phyloP scores from a whole-genome alignment of 1,140 invertebrate species.

The Aleiodes sp. region DNA sequence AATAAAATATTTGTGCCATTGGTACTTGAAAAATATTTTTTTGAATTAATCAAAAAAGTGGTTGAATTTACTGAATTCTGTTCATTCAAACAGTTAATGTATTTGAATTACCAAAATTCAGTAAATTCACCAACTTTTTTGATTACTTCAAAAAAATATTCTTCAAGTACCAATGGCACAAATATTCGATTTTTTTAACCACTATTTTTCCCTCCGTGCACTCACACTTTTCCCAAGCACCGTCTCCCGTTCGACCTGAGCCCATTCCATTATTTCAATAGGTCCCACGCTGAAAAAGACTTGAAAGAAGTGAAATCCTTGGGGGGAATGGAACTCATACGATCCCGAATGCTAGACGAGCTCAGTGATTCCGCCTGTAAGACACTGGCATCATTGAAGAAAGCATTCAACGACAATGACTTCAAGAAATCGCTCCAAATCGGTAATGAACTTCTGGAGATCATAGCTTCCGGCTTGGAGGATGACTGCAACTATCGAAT shows the following conservation, averaged over 20 bases:
- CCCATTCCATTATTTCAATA: conserved; percentile 7
- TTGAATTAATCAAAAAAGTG: no score
- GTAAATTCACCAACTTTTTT: no score
- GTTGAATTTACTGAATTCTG: no score
- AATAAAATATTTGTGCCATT: no score
- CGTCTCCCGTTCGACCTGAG: neutral
- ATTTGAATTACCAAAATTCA: no score
- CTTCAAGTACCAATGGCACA: no score
- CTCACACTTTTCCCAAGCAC: neutral
- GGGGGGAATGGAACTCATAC: conserved; percentile 7
- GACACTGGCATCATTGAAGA: conserved; percentile 38
- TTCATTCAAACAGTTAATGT: no score
- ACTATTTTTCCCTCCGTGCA: no score
- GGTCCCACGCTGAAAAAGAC: neutral
- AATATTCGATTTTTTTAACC: no score
- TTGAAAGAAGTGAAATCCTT: neutral
- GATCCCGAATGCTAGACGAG: conserved; percentile 35
- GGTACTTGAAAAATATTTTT: no score
- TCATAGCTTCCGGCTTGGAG: conserved; percentile 10
- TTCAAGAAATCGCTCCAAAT: conserved; percentile 33
- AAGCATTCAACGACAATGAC: conserved; percentile 39
- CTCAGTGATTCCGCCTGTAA: conserved; percentile 26
- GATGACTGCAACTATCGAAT: conserved; percentile 39
- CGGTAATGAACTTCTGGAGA: conserved; percentile 40
- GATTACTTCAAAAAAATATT: no score